Evolutionary conservation across 2,888 invertebrate genomes (phyloP), one percentile per base, ranked within the genome.

Genomic region (Cremastinae sp.): DNA sequence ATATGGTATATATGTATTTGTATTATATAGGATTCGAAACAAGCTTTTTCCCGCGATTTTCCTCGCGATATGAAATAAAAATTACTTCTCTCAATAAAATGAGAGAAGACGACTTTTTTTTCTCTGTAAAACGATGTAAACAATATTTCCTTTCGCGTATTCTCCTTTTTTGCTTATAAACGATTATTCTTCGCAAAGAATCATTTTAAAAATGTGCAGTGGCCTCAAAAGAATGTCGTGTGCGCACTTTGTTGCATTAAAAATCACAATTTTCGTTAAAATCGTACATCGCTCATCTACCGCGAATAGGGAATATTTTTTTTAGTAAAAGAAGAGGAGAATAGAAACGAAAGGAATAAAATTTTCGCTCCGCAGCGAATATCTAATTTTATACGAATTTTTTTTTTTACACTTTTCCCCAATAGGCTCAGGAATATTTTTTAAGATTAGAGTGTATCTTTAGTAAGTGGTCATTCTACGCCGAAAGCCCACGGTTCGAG

Each of bases 381-480:
- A 38, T 34, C 43, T 53, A 61, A 43, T 49, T 41, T 56, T 61
- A 62, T 8, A 53, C 68, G 38, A 62, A 5, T 59, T 59, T 18
- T 43, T 54, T 59, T 59, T 51, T 28, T 28, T 41, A 2, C 9
- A 22, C 54, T 66, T 45, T 66, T 54, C 61, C 74, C 71, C 75
- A 75, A 80, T 74, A 80, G 75, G 68, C 80, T 82, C 79, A 79
- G 82, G 81, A 81, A 81, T 82, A 73, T 28, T n/a, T n/a, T n/a
- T 79, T 65, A 74, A 80, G 83, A 82, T 82, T 83, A 82, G 53
- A 79, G 81, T 71, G 80, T 82, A 78, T 82, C 78, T 71, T 72
- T 77, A 79, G 72, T 84, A 79, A 84, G 82, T 86, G 86, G 87
- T 86, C 86, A 80, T 87, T 87, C 85, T 86, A 85, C 85, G 78